Base-by-base conservation (phyloP, 64 coral and sea anemone species). In the Pocillopora damicornis region DNA sequence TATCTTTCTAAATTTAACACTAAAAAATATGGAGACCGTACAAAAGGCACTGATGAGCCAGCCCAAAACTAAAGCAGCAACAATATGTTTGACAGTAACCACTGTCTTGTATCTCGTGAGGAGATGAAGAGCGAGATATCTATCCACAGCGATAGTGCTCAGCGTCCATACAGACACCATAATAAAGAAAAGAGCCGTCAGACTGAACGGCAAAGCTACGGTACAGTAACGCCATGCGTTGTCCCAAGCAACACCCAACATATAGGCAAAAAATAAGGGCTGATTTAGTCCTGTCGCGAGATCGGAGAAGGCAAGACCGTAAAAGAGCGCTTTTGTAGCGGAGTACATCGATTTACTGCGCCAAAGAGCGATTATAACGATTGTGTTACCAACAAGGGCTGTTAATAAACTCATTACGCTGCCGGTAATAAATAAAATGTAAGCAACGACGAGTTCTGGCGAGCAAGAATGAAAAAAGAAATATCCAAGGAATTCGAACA, bases 101-200 rank as follows among this genome's bases (percentile, higher is more conserved):
- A 78, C 18, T 20, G 18, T 10, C 1, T 56, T 45, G 20, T 78
- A 78, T 42, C 18, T 78, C 20, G 59, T 59, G 45, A 45, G 76
- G 60, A 78, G 76, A 78, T 22, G 17, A 15, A 78, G 15, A 59
- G 76, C 76, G 37, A 78, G 76, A 45, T 78, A 59, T 78, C 76
- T 78, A 42, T 78, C 76, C 20, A 78, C 9, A 12, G 76, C 76
- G 51, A 78, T 42, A 20, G 60, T 20, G 58, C 45, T 59, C 9
- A 78, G 23, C 20, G 76, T 59, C 45, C 76, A 78, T 16, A 78
- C 25, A 11, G 76, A 78, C 17, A 78, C 76, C 11, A 59, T 8
- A 22, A 9, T 56, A 9, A 78, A n/a, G 22, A 78, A 78, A 23
- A 42, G n/a, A 78, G 17, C 5, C 4, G 0, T 12, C 37, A 78